Evolutionary conservation across 30 jellyfish, hydroid and myxozoan species (phyloP).

Genomic region (Aurelia sp.): DNA sequence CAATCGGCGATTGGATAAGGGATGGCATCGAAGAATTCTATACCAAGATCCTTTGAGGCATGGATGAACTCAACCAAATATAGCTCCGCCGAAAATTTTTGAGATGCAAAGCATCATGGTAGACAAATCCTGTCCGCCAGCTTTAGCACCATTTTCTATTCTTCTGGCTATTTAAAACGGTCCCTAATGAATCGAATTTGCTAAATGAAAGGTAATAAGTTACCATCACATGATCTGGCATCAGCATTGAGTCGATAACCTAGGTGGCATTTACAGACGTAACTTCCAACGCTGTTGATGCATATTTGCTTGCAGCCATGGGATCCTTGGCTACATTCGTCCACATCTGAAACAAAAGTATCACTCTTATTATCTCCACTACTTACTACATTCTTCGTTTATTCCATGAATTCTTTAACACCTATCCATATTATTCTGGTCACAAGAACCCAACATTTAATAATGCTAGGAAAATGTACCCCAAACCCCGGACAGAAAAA

Average conservation of each 20-base stretch:
- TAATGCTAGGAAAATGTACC: no score
- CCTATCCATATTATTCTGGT: no score
- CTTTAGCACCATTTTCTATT: no score
- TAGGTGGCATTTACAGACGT: conserved; percentile 44
- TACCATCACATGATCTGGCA: conserved; percentile 69
- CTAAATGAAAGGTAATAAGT: no score
- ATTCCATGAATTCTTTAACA: no score
- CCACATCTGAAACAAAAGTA: conserved; percentile 44
- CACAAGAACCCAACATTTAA: no score
- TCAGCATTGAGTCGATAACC: conserved; percentile 65
- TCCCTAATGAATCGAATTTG: no score
- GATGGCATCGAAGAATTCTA: not conserved
- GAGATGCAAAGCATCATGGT: not conserved
- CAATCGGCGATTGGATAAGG: not conserved
- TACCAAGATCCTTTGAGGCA: not conserved
- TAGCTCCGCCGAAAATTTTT: not conserved
- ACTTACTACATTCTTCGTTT: not conserved
- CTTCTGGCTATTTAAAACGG: no score
- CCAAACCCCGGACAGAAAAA: no score
- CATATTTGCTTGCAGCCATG: conserved; percentile 74
- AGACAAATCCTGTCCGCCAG: no score
- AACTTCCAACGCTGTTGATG: conserved; percentile 60
- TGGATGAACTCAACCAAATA: not conserved
- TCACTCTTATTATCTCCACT: not conserved
- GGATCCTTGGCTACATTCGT: conserved; percentile 55